Base-by-base conservation (phyloP, 2,797 vertebrate species). In the Hydrophis major region DNA sequence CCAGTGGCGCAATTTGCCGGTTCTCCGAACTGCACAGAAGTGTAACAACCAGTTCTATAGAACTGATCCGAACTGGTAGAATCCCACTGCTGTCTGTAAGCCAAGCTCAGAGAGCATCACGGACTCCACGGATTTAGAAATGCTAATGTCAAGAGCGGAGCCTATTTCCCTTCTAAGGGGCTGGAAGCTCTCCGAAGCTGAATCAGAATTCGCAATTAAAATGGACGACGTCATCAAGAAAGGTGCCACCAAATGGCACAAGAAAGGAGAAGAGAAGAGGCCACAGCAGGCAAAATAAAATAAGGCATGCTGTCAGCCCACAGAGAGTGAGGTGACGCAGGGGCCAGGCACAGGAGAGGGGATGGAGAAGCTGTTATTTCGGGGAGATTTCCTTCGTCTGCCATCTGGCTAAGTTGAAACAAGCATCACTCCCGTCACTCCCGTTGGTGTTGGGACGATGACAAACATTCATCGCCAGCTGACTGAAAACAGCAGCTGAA, bases 401-500 rank as follows among this genome's bases (percentile, higher is more conserved):
- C 96, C 96, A 96, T 96, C 97, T 97, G 96, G 96, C 94, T 93
- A 92, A 95, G 94, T 89, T 88, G 87, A 91, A 53, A 94, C 78
- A 14, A 90, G 56, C 95, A 92, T 97, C 97, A 97, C 92, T 87
- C 37, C 95, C 1, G 57, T 8, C 50, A 50, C 50, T 53, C 50
- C 50, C 8, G 50, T 53, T 53, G 95, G 95, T 1, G 55, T 96
- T 0, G 16, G 20, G 93, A 8, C 5, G 28, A 61, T 92, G 96
- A 96, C 97, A 97, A 97, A 97, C 47, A 92, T 94, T 94, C 96
- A 96, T 93, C 93, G 50, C 89, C 91, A 32, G 95, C 92, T 98
- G 98, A 98, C 94, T 96, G 97, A 97, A 95, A 96, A 97, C 92
- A 97, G 97, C 98, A 98, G 98, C 97, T 98, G 98, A 89, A 88